Evolutionary conservation across 1,140 invertebrate species (phyloP).

Genomic region (Panagrolaimus sp.): DNA sequence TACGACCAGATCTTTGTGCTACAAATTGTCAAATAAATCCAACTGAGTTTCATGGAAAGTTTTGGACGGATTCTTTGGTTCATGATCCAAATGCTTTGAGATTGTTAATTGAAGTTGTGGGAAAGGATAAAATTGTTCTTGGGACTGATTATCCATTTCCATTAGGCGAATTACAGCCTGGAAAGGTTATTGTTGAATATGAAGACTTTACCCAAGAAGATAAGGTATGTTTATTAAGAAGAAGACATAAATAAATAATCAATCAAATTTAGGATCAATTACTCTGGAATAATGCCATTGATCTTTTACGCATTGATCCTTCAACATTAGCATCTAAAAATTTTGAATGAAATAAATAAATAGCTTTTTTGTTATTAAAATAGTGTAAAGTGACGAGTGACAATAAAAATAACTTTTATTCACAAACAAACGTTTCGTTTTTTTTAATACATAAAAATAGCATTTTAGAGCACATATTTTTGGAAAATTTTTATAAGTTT

Average conservation of each 20-base stretch:
- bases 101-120: conserved; percentile 63
- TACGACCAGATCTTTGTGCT: conserved; percentile 65
- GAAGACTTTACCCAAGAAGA: conserved; percentile 34
- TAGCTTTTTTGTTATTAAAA: too few species aligned
- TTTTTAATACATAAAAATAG: too few species aligned
- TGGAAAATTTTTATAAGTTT: too few species aligned
- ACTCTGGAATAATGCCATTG: conserved; percentile 39
- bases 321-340: not conserved
- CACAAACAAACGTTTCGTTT: too few species aligned
- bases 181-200: conserved; percentile 62
- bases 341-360: not conserved
- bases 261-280: conserved; percentile 26
- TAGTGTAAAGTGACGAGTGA: too few species aligned
- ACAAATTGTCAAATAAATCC: conserved; percentile 60
- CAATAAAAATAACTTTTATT: too few species aligned
- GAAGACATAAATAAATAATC: too few species aligned
- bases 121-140: conserved; percentile 63
- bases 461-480: too few species aligned
- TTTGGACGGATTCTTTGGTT: conserved; percentile 65
- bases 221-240: not conserved
- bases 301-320: conserved; percentile 31
- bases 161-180: conserved; percentile 64
- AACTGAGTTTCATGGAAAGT: conserved; percentile 61
- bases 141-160: conserved; percentile 67
- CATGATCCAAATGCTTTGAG: conserved; percentile 63